Evolutionary conservation across 35 echinoderm and acorn worm species (phyloP).

Genomic region (Acanthaster planci): DNA sequence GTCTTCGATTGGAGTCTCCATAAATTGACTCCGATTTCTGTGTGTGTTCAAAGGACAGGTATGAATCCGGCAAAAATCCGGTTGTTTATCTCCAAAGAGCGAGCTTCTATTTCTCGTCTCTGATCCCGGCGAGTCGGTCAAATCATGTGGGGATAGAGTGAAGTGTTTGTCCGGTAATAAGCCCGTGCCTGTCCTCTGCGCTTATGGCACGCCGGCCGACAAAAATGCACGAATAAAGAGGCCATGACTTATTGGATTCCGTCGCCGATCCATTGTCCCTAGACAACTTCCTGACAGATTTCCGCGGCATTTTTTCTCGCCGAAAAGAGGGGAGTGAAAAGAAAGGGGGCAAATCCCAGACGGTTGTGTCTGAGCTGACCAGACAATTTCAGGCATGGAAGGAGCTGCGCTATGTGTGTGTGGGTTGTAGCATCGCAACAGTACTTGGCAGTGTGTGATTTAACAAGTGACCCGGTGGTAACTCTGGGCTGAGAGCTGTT

Average conservation of each 20-base stretch:
- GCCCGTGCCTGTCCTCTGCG: not conserved
- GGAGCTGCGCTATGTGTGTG: not conserved
- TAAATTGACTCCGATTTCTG: too few relatives aligned
- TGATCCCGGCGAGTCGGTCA: not conserved
- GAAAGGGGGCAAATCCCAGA: not conserved
- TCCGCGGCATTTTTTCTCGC: not conserved
- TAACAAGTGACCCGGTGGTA: not conserved
- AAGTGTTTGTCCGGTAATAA: conserved; percentile 16
- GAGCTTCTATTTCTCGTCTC: too few relatives aligned
- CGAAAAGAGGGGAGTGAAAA: not conserved
- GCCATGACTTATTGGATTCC: conserved; percentile 23
- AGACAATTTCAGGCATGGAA: not conserved
- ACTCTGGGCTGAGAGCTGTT: not conserved
- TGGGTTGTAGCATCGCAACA: not conserved
- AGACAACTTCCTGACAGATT: conserved; percentile 29
- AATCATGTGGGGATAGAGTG: not conserved
- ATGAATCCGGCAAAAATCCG: too few relatives aligned
- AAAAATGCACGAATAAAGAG: conserved; percentile 12
- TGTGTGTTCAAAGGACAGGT: too few relatives aligned
- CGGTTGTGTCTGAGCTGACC: conserved; percentile 25
- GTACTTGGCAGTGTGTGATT: conserved; percentile 3
- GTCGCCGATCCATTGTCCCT: conserved; percentile 24
- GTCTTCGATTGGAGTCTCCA: too few relatives aligned
- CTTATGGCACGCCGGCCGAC: not conserved
- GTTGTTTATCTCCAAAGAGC: too few relatives aligned